phyloP scores from a whole-genome alignment of 2,113 vertebrate species.

The Taxidea taxus region DNA sequence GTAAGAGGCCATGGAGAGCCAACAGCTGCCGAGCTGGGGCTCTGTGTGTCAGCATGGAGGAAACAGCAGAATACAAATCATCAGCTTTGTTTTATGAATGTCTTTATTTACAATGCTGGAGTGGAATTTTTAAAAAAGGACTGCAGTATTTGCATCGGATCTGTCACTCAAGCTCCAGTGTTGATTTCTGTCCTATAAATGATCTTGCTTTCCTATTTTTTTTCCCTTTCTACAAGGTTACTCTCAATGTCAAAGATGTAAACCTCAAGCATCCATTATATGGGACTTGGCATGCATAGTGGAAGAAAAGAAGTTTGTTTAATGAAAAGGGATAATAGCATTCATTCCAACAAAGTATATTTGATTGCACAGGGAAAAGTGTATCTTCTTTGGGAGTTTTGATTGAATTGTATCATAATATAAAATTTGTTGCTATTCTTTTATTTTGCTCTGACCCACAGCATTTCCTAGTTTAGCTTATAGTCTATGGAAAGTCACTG shows the following conservation, averaged over 20 bases:
- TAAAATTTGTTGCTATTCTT: background rate
- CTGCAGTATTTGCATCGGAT: constrained; percentile 34
- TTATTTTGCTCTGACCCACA: constrained; percentile 31
- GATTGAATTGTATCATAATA: constrained; percentile 46
- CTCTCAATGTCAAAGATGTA: constrained; percentile 46
- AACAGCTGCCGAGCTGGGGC: background rate
- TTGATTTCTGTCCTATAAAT: constrained; percentile 60
- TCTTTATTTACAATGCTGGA: constrained; percentile 50
- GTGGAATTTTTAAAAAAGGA: constrained; percentile 41
- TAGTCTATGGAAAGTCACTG: background rate
- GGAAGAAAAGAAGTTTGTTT: constrained; percentile 29
- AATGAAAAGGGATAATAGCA: constrained; percentile 25
- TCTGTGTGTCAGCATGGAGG: background rate
- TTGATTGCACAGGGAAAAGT: constrained; percentile 22
- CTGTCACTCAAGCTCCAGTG: constrained; percentile 61
- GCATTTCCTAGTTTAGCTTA: background rate
- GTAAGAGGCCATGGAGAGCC: background rate
- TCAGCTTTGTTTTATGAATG: constrained; percentile 5
- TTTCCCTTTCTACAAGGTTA: constrained; percentile 50
- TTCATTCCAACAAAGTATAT: constrained; percentile 56
- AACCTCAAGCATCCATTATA: background rate
- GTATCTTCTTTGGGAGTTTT: constrained; percentile 56
- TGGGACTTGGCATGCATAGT: background rate
- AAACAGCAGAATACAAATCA: constrained; percentile 52
- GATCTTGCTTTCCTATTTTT: constrained; percentile 30